Percentiles rank a stretch among this genome's conserved stretches.
Conservation (phyloP, 2,113 vertebrate species). For the Fukomys damarensis region DNA sequence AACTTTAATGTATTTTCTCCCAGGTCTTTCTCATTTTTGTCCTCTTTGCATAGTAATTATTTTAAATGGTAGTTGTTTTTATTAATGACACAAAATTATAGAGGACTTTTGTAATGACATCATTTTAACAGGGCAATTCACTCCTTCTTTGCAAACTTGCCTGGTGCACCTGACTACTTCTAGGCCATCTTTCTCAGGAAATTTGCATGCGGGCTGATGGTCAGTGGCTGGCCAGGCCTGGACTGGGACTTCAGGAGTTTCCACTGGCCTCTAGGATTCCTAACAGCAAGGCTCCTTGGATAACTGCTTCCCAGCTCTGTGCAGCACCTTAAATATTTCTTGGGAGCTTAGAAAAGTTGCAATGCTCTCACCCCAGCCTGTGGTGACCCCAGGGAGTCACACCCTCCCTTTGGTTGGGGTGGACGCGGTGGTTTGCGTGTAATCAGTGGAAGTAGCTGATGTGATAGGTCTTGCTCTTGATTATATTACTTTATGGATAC, state of each 20-base stretch:
- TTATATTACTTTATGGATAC: neutral
- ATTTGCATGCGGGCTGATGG: neutral
- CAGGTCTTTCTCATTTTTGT: neutral
- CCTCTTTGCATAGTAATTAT: neutral
- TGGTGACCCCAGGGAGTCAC: neutral
- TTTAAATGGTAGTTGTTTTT: neutral
- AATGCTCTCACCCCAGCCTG: neutral
- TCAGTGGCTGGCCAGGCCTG: neutral
- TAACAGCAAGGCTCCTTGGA: neutral
- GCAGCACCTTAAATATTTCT: neutral
- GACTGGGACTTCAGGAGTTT: neutral
- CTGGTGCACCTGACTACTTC: neutral
- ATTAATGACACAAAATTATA: neutral
- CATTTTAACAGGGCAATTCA: neutral
- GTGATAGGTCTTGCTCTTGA: neutral
- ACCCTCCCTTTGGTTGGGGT: neutral
- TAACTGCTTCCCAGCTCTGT: neutral
- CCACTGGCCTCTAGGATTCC: neutral
- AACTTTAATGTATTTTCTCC: neutral
- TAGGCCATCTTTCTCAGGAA: neutral
- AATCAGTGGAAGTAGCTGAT: neutral
- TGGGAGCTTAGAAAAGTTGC: neutral
- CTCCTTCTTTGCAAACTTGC: neutral
- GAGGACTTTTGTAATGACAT: neutral
- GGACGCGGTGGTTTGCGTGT: neutral